Evolutionary conservation across 2,113 vertebrate species (phyloP).

Genomic region (Ochotona princeps): DNA sequence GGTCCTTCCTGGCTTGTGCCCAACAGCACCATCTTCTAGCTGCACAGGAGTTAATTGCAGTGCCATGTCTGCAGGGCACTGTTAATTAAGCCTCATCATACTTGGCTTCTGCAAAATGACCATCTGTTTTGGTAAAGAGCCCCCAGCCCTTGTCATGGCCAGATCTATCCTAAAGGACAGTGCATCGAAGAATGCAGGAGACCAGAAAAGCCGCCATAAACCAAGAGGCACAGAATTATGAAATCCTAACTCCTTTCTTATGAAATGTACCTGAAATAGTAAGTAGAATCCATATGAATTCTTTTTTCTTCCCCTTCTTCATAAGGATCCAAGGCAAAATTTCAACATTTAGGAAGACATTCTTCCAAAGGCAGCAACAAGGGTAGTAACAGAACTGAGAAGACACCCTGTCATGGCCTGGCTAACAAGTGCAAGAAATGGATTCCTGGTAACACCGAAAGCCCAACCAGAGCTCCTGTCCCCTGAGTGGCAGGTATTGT

Average conservation of each 20-base stretch:
- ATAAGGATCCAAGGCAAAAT: slow-evolving; percentile 8
- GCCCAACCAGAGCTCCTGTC: rapidly evolving
- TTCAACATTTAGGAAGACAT: not conserved
- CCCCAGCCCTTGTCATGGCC: not conserved
- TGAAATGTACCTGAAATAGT: slow-evolving; percentile 10
- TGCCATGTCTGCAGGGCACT: not conserved
- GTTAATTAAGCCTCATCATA: not conserved
- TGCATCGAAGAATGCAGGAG: not conserved
- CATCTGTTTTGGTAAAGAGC: not conserved
- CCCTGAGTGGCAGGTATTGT: no score
- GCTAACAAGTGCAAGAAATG: rapidly evolving
- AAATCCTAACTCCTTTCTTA: slow-evolving; percentile 1
- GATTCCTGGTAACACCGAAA: rapidly evolving
- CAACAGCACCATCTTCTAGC: not conserved
- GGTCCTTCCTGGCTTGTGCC: not conserved
- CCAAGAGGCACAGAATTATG: not conserved
- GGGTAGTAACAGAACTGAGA: not conserved
- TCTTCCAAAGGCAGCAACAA: not conserved
- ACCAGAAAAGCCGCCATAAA: not conserved
- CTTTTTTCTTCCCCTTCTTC: not conserved
- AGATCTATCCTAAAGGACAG: not conserved
- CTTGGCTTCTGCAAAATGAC: slow-evolving; percentile 49
- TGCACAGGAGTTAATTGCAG: not conserved
- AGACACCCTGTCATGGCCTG: rapidly evolving
- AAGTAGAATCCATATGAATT: not conserved